Percentiles rank a stretch among this genome's conserved stretches.
Evolutionary conservation across 2,113 vertebrate species (phyloP).

Genomic region (Corapipo altera): DNA sequence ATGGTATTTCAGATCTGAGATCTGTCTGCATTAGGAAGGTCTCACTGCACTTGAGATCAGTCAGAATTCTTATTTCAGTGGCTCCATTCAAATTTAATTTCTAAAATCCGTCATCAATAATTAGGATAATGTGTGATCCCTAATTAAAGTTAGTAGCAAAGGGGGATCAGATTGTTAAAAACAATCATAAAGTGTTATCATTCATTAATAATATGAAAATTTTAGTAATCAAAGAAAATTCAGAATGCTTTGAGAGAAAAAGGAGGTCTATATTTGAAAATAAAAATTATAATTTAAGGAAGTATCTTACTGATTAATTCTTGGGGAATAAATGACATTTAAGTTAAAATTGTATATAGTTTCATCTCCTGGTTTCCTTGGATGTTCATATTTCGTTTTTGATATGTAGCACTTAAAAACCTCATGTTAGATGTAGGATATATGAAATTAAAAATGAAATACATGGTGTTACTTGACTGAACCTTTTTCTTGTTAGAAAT

Average conservation of each 20-base stretch:
- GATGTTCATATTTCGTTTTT: neutral
- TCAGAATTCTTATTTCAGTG: neutral
- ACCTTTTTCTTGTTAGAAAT: neutral
- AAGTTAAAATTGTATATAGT: neutral
- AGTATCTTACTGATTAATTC: neutral
- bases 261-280: neutral
- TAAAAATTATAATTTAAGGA: neutral
- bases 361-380: neutral
- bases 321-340: neutral
- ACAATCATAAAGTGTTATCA: neutral
- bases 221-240: neutral
- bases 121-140: neutral
- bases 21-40: neutral
- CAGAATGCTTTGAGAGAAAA: neutral
- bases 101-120: neutral
- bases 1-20: neutral
- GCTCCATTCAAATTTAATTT: neutral
- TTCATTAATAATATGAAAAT: neutral
- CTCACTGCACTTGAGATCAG: neutral
- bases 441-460: neutral
- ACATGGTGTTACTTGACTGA: neutral
- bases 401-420: accelerated
- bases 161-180: neutral
- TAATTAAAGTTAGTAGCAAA: neutral
- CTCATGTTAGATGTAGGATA: neutral